Conservation (phyloP, 1,140 invertebrate species). For the Drosophila sechellia region DNA sequence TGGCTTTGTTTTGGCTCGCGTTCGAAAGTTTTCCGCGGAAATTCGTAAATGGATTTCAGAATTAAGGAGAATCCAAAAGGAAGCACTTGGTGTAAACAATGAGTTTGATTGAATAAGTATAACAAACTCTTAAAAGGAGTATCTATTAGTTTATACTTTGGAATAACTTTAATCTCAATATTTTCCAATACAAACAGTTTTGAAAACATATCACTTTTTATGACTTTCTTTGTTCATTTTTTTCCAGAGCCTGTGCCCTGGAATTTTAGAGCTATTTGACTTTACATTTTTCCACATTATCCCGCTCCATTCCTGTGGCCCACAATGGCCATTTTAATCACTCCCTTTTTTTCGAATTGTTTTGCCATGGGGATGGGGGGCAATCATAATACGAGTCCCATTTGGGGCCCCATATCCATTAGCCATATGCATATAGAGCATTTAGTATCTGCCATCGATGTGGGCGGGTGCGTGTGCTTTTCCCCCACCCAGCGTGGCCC, state of each 20-base stretch:
- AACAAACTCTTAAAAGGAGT: no score
- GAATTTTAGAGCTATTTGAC: conserved; percentile 17
- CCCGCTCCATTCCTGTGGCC: neutral
- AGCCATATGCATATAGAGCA: conserved; percentile 48
- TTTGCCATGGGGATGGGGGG: conserved; percentile 35
- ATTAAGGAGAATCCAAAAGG: neutral
- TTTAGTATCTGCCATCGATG: conserved; percentile 39
- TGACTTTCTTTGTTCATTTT: neutral
- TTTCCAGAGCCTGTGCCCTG: neutral
- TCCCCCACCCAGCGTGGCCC: conserved; percentile 48
- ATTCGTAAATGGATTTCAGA: neutral
- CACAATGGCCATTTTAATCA: conserved; percentile 17
- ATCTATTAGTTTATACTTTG: neutral
- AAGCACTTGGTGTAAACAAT: neutral
- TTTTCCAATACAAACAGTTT: neutral
- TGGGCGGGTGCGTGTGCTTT: conserved; percentile 24
- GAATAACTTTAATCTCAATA: neutral
- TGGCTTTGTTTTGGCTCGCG: conserved; percentile 22
- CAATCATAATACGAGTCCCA: conserved; percentile 30
- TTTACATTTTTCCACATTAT: conserved; percentile 10
- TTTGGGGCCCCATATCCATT: conserved; percentile 49
- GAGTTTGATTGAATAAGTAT: neutral
- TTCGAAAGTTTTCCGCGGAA: conserved; percentile 14
- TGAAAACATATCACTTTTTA: neutral
- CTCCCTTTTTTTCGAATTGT: conserved; percentile 30